Percentiles rank a stretch among this genome's conserved stretches.
These are phyloP conservation scores for Tamias sibiricus DNA, from an alignment of 2,113 vertebrate genomes.

Conservation along the genomic window DNA sequence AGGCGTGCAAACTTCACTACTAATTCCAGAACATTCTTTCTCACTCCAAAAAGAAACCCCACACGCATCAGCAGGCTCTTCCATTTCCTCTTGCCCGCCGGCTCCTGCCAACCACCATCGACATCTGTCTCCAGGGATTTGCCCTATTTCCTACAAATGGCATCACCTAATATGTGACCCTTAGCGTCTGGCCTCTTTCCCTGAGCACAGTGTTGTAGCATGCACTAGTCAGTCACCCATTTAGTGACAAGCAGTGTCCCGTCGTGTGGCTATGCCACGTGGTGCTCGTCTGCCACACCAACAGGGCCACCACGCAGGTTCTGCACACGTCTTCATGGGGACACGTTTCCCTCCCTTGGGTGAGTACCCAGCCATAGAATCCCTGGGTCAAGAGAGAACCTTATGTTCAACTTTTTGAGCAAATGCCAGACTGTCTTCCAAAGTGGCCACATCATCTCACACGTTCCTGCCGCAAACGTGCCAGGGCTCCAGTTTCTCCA, in stretches of 20 bases:
- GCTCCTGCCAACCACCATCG: not conserved
- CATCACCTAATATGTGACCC: not conserved
- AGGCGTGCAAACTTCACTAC: no score
- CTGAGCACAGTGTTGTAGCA: accelerated
- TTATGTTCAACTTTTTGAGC: not conserved
- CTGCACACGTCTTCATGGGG: not conserved
- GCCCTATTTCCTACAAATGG: no score
- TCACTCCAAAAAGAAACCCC: no score
- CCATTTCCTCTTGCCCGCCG: no score
- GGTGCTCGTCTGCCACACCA: no score
- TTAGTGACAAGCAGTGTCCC: not conserved
- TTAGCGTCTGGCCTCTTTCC: not conserved
- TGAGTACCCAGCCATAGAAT: not conserved
- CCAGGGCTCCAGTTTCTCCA: not conserved
- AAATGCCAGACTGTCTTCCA: not conserved
- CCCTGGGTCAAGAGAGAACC: not conserved
- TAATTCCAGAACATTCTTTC: not conserved
- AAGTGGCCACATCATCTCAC: not conserved
- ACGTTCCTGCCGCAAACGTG: not conserved
- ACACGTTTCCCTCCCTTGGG: not conserved
- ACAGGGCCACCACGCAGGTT: no score
- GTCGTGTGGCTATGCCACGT: not conserved
- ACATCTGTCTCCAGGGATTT: not conserved
- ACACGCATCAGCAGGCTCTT: no score
- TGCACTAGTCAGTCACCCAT: not conserved